Base-by-base conservation (phyloP, 2,888 invertebrate genomes). In the Cosmia trapezina region DNA sequence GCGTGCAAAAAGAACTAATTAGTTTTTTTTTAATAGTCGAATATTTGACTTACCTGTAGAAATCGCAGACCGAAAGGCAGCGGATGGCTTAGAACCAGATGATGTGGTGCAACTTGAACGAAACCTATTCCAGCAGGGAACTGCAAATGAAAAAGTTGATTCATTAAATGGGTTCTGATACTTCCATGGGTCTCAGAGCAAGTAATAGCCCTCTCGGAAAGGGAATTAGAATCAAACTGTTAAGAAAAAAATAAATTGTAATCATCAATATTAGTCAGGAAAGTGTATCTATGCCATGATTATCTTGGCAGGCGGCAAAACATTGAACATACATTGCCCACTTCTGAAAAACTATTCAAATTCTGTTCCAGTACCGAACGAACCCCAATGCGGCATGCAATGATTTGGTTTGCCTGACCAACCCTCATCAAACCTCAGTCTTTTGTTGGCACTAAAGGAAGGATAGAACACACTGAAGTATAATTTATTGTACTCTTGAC, bases 1-100 rank as follows among this genome's bases (percentile, higher is more conserved):
- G 78, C 37, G 47, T 65, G 6, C 56, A 49, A 67, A 53, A 57
- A 57, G 0, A 22, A 63, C 64, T 11, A 22, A 41, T 63, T 53
- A 12, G 33, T 14, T 66, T 33, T 49, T 8, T 49, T 8, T 17
- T 4, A 5, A 37, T 83, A 80, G 80, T 80, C 80, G 80, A 80
- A 56, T 83, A 68, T 56, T 60, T 56, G 1, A 11, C 41, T 19
- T 19, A 49, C 22, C 9, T 45, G 17, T 14, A 22, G 8, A 9
- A 43, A 43, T 49, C n/a, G 9, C 45, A 11, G 11, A 43, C 19
- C 14, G 28, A 66, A 45, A 43, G 56, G 33, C 43, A 37, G 22
- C 22, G 8, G 11, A 45, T 53, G n/a, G 14, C 8, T 4, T 8
- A 33, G 53, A 43, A 33, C 6, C 33, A 11, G 22, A 19, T 14